Base-by-base conservation (phyloP, 2,113 vertebrate species). In the Menidia beryllina region DNA sequence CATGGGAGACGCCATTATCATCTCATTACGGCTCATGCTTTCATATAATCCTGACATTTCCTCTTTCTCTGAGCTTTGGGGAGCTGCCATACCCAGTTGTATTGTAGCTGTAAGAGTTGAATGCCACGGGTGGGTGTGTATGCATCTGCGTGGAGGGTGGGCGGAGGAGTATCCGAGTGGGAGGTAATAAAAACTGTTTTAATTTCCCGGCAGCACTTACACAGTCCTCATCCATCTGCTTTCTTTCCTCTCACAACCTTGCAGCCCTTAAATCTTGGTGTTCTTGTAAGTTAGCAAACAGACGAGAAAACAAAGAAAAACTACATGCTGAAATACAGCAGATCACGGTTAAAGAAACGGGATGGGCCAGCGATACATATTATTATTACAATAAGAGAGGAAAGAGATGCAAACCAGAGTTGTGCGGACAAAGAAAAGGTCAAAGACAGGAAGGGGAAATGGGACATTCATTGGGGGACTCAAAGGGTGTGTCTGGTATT, bases 31-130 rank as follows among this genome's bases (percentile, higher is more conserved):
- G 68, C 73, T 70, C 62, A 67, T 47, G 36, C 61, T 72, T 79
- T 89, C 64, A 86, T 62, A 81, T 87, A 86, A 85, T 90, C 75
- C 81, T 89, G 82, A 88, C 85, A 85, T 89, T 88, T 88, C 69
- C 68, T 68, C 50, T 57, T 67, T 34, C 53, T 51, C 38, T 48
- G 61, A 53, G 72, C 71, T 77, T 56, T 64, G 53, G 41, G 60
- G 58, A 78, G 71, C 69, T 62, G 66, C 70, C 60, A 64, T 43
- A n/a, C 74, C 70, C 24, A 48, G 70, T 38, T 62, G 52, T 63
- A 68, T 82, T 66, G 66, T 64, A 43, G 47, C 54, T 13, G 58
- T 72, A 77, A 70, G 25, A 50, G 67, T 74, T 27, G 3, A 39
- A 69, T 50, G 51, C 11, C 26, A 25, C 19, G 57, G 30, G 17